These are phyloP conservation scores for Pteronura brasiliensis DNA, from an alignment of 2,113 vertebrate genomes.

Conservation along the genomic window DNA sequence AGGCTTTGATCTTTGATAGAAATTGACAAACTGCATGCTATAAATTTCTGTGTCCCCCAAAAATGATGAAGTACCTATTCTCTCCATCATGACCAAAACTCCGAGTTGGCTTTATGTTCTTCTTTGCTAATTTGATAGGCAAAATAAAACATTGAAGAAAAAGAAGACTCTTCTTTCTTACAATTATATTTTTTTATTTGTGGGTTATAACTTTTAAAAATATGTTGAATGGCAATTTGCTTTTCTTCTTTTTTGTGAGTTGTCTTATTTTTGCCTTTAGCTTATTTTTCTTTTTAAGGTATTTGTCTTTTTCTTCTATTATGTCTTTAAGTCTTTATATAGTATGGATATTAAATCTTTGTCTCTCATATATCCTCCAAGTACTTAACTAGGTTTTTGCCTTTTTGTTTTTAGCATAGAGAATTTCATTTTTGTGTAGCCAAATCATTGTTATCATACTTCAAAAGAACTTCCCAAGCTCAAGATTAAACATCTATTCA, in stretches of 20 bases:
- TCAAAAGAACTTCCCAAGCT: not conserved
- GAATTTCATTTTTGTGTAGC: not conserved
- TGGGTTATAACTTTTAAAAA: not conserved
- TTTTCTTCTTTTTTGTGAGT: constrained; percentile 8
- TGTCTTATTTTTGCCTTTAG: not conserved
- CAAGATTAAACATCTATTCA: not conserved
- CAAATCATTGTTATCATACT: not conserved
- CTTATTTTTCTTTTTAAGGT: not conserved
- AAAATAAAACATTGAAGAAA: not conserved
- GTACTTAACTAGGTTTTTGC: not conserved
- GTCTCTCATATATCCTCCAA: not conserved
- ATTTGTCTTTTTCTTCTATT: not conserved
- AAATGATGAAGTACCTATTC: not conserved
- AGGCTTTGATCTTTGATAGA: not conserved
- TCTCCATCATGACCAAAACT: not conserved
- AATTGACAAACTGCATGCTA: not conserved
- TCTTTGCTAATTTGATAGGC: not conserved
- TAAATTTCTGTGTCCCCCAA: not conserved
- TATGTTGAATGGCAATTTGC: not conserved
- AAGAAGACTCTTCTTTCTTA: not conserved
- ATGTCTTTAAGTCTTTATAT: not conserved
- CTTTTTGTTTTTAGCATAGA: constrained; percentile 16
- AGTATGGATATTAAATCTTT: not conserved
- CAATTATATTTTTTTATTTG: not conserved
- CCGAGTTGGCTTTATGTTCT: not conserved